A percentile compares a stretch with the other conserved stretches of the same genome.
Evolutionary conservation across 2,888 invertebrate species (phyloP).

Genomic region (Eupeodes latifasciatus): DNA sequence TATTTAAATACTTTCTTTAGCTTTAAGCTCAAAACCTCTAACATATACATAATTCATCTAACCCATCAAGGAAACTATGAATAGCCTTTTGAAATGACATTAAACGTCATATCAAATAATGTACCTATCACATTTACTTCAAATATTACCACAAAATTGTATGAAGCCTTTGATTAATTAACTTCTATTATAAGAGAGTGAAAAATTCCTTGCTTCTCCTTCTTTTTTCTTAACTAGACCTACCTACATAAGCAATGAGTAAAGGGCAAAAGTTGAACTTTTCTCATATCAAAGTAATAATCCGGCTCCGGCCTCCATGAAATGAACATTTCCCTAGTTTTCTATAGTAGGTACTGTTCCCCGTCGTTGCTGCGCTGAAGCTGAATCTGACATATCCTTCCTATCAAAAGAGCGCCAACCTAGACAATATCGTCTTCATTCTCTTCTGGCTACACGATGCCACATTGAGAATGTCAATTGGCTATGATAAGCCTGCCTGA

Average conservation of each 20-base stretch:
- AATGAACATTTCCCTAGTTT: constrained; percentile 1
- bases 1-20: background rate
- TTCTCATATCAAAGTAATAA: constrained; percentile 35
- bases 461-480: constrained; percentile 27
- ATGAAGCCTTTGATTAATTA: constrained; percentile 64
- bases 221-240: background rate
- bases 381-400: background rate
- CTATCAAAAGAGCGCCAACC: background rate
- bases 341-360: background rate
- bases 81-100: background rate
- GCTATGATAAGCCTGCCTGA: constrained; percentile 11
- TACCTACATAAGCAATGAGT: background rate
- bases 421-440: constrained; percentile 6
- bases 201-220: constrained; percentile 26
- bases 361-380: no score
- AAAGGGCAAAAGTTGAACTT: constrained; percentile 23
- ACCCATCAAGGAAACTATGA: background rate
- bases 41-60: background rate
- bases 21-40: background rate
- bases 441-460: background rate
- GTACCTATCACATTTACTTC: constrained; percentile 19
- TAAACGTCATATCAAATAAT: constrained; percentile 29
- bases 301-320: background rate
- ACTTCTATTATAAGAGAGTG: constrained; percentile 50
- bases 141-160: constrained; percentile 26